Evolutionary conservation across 1,140 invertebrate genomes (phyloP).

Genomic region (Nixonia krombeini): DNA sequence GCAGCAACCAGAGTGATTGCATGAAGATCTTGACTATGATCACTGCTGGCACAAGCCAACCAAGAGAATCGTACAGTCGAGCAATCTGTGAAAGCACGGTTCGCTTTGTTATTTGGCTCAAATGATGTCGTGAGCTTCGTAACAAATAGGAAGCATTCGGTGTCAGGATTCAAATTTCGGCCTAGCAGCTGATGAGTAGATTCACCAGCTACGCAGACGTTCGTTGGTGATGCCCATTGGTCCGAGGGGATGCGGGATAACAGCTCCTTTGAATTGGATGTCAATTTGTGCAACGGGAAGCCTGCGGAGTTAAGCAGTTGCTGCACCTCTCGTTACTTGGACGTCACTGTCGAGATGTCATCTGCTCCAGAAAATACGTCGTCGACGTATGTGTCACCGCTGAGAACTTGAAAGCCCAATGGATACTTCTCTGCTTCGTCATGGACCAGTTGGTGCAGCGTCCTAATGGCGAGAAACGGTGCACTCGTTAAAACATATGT

Average conservation of each 20-base stretch:
- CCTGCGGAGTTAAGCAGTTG: not conserved
- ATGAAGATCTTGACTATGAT: slow-evolving; percentile 66
- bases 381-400: slow-evolving; percentile 1
- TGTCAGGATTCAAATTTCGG: no score
- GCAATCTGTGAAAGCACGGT: slow-evolving; percentile 47
- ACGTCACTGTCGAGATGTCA: not conserved
- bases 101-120: slow-evolving; percentile 14
- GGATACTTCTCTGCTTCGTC: not conserved
- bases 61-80: slow-evolving; percentile 61
- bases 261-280: no score
- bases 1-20: slow-evolving; percentile 63
- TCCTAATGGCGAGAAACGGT: not conserved
- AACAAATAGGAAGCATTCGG: not conserved
- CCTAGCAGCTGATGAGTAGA: no score
- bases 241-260: no score
- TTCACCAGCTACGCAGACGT: no score
- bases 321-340: not conserved
- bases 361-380: slow-evolving; percentile 11
- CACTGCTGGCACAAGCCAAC: slow-evolving; percentile 61
- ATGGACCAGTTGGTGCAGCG: not conserved
- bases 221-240: no score
- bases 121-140: not conserved
- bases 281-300: slow-evolving; percentile 55
- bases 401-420: not conserved
- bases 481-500: not conserved